Base-by-base conservation (phyloP, 2,797 vertebrate species). In the Danio tinwini region DNA sequence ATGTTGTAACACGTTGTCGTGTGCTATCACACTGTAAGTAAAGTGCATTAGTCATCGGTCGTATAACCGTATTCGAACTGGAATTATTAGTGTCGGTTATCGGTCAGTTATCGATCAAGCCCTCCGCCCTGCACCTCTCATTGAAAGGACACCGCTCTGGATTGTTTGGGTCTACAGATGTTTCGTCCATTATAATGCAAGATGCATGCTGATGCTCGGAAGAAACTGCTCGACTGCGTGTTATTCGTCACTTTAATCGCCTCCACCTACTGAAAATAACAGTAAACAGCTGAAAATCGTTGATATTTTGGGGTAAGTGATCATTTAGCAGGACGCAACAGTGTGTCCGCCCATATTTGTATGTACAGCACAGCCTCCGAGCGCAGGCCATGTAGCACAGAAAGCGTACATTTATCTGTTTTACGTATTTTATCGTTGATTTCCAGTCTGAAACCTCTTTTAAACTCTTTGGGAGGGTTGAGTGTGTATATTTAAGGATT, bases 271-370 rank as follows among this genome's bases (percentile, higher is more conserved):
- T 71, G 64, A 8, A 87, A 85, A 83, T 52, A 83, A 74, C 63
- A 80, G 76, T 85, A 85, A 89, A 86, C 85, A 85, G 87, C 86
- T 88, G 86, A 89, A 88, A 88, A 85, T 85, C 85, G 82, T 87
- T 86, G 90, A 90, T 87, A 86, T 85, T 93, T 90, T 83, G 92
- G 90, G 93, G 93, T 94, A 92, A 91, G 90, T 90, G 89, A 87
- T 88, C 87, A 82, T 69, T 65, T 67, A 73, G 56, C 69, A 67
- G 69, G 74, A 70, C 79, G 59, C 72, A 61, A 65, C 85, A 87
- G 87, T 88, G 93, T 93, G 90, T 93, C 92, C 94, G 93, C 94
- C 94, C 94, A 93, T 93, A 90, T 92, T 88, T 88, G 82, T 29
- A 29, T 87, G 88, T 90, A 84, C 88, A 88, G 91, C 91, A 90